Base-by-base conservation (phyloP, 37 sponge, comb jelly and placozoan genomes). In the Theonella swinhoei region DNA sequence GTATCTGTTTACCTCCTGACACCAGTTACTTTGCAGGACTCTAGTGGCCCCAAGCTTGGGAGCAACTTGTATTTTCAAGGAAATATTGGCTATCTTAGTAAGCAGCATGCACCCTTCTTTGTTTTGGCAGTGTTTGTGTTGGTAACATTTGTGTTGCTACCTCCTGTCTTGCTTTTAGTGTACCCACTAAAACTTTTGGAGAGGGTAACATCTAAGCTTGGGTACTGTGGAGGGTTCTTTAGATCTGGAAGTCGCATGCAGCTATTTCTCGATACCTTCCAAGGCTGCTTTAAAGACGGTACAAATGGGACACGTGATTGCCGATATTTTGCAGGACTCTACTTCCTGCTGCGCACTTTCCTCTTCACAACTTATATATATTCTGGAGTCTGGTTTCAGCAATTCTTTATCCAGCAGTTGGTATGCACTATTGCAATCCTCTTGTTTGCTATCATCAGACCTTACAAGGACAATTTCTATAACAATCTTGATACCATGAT, bases 401-500 rank as follows among this genome's bases (percentile, higher is more conserved):
- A 68, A 31, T 75, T 78, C 60, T 33, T 37, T 30, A 9, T 71
- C 22, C 77, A 76, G 47, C 74, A 39, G 47, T 32, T 64, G 22
- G 24, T 76, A n/a, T 83, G 85, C 22, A 39, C 58, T 9, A 14
- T 77, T 40, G 66, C 59, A 33, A 33, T 78, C 17, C 64, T 89
- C 19, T 63, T 83, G 30, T 34, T 83, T 26, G 66, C 79, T 43
- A 25, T 63, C 23, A 19, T 77, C 23, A 76, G 66, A 58, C 89
- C 89, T 0, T 89, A 89, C 66, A 70, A 78, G 38, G 58, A 78
- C 25, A 54, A 23, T 8, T 78, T 63, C 62, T 29, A 64, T 54
- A 89, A 89, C 66, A 33, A 63, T 0, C 62, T 89, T 4, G 89
- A 89, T 35, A 61, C 70, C 0, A n/a, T 74, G 4, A 80, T 87